Percentiles rank a stretch among this genome's conserved stretches.
Evolutionary conservation across 2,113 vertebrate genomes (phyloP).

Genomic region (Chaenocephalus aceratus): DNA sequence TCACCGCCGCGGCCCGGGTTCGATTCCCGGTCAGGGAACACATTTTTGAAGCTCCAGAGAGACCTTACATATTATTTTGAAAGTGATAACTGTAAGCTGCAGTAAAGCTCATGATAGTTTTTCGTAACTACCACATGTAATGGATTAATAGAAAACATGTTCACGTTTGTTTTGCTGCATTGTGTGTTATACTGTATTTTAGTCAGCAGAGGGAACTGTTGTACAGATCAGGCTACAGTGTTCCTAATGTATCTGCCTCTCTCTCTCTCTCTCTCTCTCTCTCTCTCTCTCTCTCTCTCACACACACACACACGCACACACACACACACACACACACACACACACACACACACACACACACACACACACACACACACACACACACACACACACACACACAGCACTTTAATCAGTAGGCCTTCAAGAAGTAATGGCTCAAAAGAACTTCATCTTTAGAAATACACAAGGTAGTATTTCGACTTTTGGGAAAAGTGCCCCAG

Average conservation of each 20-base stretch:
- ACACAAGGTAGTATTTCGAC: no score
- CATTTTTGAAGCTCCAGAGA: rapidly evolving
- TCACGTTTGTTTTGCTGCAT: background rate
- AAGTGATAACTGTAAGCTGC: background rate
- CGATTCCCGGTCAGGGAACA: constrained; percentile 80
- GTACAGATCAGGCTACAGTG: constrained; percentile 12
- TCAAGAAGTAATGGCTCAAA: no score
- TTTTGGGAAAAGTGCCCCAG: no score
- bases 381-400: no score
- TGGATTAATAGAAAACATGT: background rate
- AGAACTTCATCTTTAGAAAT: no score
- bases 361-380: no score
- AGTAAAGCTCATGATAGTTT: background rate
- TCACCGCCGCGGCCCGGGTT: constrained; percentile 80
- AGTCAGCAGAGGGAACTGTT: constrained; percentile 65
- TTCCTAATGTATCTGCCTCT: background rate
- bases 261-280: background rate
- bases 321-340: no score
- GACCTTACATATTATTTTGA: no score
- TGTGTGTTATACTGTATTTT: background rate
- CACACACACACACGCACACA: no score
- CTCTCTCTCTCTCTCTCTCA: no score
- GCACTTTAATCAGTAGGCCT: no score
- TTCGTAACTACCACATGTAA: background rate
- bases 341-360: no score